Percentiles rank a stretch among this genome's conserved stretches.
These are phyloP conservation scores for Rhinella marina DNA, from an alignment of 2,797 vertebrate genomes.

Conservation along the genomic window DNA sequence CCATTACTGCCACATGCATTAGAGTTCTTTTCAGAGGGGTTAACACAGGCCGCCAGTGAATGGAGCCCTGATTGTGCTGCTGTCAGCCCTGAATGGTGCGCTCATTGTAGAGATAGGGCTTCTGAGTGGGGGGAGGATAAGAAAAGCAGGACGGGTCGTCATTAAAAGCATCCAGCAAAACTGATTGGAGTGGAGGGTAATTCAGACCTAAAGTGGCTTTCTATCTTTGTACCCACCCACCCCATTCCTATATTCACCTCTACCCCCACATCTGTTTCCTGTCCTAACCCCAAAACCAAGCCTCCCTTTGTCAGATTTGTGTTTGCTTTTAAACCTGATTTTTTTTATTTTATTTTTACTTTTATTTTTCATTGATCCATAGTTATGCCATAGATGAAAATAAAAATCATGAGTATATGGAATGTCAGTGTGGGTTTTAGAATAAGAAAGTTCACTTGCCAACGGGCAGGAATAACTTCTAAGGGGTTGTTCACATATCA, in stretches of 20 bases:
- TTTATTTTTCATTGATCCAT: background rate
- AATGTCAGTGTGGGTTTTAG: background rate
- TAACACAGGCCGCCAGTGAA: conserved; percentile 98
- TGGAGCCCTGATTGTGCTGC: conserved; percentile 99
- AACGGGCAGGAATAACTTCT: background rate
- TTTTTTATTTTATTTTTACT: background rate
- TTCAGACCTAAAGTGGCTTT: conserved; percentile 95
- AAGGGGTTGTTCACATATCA: no score
- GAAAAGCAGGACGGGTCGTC: conserved; percentile 95
- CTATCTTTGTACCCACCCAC: conserved; percentile 81
- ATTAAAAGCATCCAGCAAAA: conserved; percentile 97
- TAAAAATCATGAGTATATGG: background rate
- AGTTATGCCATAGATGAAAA: background rate
- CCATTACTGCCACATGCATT: conserved; percentile 89
- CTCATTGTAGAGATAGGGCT: conserved; percentile 95
- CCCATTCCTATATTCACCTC: conserved; percentile 66
- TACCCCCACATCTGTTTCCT: conserved; percentile 74
- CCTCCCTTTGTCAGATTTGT: conserved; percentile 28
- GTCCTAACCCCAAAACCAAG: conserved; percentile 64
- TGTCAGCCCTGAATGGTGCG: conserved; percentile 99
- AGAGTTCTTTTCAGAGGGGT: conserved; percentile 93
- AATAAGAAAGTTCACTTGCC: background rate
- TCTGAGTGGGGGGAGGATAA: conserved; percentile 86
- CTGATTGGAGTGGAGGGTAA: conserved; percentile 99
- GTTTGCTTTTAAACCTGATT: conserved; percentile 11